Evolutionary conservation across 2,888 invertebrate species (phyloP).

Genomic region (Microctonus aethiopoides): DNA sequence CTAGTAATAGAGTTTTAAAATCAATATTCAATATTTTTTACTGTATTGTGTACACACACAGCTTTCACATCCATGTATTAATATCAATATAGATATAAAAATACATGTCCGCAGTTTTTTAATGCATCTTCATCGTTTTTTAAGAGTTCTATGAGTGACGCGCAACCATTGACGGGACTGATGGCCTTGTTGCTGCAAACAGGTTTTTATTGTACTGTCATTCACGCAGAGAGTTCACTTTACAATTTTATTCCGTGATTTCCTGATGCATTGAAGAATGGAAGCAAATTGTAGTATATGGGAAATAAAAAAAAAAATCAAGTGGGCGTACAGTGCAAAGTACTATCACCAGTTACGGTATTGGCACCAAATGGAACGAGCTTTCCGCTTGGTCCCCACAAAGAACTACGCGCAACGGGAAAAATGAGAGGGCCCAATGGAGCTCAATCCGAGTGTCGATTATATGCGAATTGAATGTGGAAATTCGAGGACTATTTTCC

Average conservation of each 20-base stretch:
- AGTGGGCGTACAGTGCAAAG: background rate
- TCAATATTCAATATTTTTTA: no score
- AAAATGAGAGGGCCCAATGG: background rate
- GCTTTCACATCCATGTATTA: background rate
- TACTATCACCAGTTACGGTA: constrained; percentile 19
- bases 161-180: constrained; percentile 9
- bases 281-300: constrained; percentile 50
- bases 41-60: background rate
- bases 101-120: background rate
- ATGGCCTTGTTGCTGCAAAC: constrained; percentile 44
- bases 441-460: constrained; percentile 23
- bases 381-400: constrained; percentile 27
- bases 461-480: constrained; percentile 21
- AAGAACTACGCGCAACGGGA: constrained; percentile 17
- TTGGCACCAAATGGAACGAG: constrained; percentile 33
- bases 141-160: background rate
- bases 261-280: constrained; percentile 45
- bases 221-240: constrained; percentile 31
- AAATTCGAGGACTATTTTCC: constrained; percentile 10
- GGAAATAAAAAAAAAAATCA: constrained; percentile 6
- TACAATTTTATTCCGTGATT: constrained; percentile 26
- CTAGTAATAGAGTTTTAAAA: no score
- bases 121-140: constrained; percentile 20
- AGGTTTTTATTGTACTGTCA: constrained; percentile 47
- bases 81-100: background rate